phyloP scores from a whole-genome alignment of 2,113 vertebrate species.

The Potamarius usumacintae region DNA sequence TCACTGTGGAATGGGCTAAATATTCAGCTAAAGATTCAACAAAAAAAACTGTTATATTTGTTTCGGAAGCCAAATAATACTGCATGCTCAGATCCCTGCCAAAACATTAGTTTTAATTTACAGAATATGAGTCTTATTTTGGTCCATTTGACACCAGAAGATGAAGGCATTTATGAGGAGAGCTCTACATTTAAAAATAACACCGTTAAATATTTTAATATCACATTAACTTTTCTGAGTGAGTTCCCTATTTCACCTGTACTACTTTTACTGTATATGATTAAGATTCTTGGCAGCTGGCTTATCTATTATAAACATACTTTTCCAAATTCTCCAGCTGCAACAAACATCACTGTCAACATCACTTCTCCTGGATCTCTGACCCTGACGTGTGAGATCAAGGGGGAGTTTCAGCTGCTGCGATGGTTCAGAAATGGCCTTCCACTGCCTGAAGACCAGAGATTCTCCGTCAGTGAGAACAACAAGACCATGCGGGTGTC shows the following conservation, averaged over 20 bases:
- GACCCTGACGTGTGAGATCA: slow-evolving; percentile 50
- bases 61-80: neutral
- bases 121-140: slow-evolving; percentile 53
- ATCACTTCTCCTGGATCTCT: neutral
- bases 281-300: neutral
- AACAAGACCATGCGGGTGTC: slow-evolving; percentile 47
- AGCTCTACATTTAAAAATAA: neutral
- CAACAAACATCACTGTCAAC: slow-evolving; percentile 7
- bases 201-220: rapidly evolving
- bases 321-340: slow-evolving; percentile 22
- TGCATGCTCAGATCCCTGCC: neutral
- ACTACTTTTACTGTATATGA: neutral
- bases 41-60: neutral
- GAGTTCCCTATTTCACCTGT: slow-evolving; percentile 36
- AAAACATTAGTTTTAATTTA: slow-evolving; percentile 14
- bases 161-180: slow-evolving; percentile 53
- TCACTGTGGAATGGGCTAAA: slow-evolving; percentile 32
- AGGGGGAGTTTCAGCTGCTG: neutral
- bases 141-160: slow-evolving; percentile 26
- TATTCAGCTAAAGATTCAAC: neutral
- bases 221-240: slow-evolving; percentile 50
- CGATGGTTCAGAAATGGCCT: slow-evolving; percentile 49
- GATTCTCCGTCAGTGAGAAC: slow-evolving; percentile 32
- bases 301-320: neutral
- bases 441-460: slow-evolving; percentile 16